Conservation (phyloP, 2,888 invertebrate genomes). For the Pyrrhia umbra region DNA sequence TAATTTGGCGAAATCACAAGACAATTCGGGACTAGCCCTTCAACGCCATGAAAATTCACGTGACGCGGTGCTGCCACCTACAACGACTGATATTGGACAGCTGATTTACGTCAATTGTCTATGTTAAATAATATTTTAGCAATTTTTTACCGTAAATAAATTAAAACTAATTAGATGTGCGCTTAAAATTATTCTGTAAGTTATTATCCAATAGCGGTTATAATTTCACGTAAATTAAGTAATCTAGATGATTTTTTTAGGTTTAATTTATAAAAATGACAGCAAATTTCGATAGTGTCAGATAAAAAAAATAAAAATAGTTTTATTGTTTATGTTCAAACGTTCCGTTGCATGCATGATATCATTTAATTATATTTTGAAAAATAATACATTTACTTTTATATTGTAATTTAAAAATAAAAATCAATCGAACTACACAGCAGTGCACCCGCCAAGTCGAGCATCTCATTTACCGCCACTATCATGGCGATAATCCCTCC, state of each 20-base stretch:
- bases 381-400: too few relatives aligned
- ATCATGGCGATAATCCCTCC: too few relatives aligned
- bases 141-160: constrained; percentile 14
- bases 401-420: too few relatives aligned
- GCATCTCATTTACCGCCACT: too few relatives aligned
- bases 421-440: too few relatives aligned
- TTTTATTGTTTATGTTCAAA: constrained; percentile 17
- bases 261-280: not conserved
- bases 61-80: constrained; percentile 91
- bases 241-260: not conserved
- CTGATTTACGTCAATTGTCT: constrained; percentile 91
- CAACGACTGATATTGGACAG: constrained; percentile 86
- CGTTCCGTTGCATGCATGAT: constrained; percentile 13
- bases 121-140: constrained; percentile 66
- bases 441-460: too few relatives aligned
- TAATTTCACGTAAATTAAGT: not conserved
- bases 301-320: constrained; percentile 15
- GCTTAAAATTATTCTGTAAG: not conserved
- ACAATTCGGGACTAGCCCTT: constrained; percentile 90
- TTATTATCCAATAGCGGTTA: not conserved
- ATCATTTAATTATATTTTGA: not conserved
- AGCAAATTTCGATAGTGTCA: constrained; percentile 25
- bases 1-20: constrained; percentile 90
- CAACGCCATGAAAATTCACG: constrained; percentile 92
- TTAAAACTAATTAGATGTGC: not conserved